Conservation (phyloP, 2,888 invertebrate genomes). For the Fragum fragum region DNA sequence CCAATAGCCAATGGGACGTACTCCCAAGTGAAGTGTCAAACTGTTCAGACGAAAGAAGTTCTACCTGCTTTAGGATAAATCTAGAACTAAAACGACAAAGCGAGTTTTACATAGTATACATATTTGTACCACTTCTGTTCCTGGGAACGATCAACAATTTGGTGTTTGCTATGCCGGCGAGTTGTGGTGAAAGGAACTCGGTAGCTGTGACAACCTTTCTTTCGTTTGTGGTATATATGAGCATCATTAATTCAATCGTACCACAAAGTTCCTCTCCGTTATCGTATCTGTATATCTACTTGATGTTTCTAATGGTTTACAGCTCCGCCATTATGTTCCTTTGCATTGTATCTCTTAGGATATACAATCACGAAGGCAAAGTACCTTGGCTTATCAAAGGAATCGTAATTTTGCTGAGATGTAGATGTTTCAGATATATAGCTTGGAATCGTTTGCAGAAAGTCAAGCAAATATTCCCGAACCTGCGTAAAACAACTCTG, state of each 20-base stretch:
- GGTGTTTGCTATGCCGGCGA: constrained; percentile 52
- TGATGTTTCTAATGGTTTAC: constrained; percentile 52
- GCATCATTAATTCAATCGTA: constrained; percentile 49
- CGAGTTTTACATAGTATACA: constrained; percentile 44
- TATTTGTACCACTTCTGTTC: constrained; percentile 52
- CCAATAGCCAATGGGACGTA: constrained; percentile 50
- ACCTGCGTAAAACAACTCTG: background rate
- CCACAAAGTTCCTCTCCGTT: constrained; percentile 58
- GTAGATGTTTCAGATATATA: background rate
- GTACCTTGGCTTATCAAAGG: background rate
- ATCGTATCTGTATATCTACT: constrained; percentile 50
- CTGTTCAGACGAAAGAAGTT: background rate
- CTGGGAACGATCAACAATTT: constrained; percentile 48
- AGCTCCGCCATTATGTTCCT: constrained; percentile 48
- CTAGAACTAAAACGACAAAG: constrained; percentile 48
- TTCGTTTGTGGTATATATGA: constrained; percentile 62
- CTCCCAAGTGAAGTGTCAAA: background rate
- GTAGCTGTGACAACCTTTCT: constrained; percentile 61
- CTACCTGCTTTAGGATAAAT: constrained; percentile 7
- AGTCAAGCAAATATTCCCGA: background rate
- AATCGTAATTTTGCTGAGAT: constrained; percentile 3
- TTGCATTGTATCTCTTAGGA: constrained; percentile 50
- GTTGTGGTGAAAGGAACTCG: constrained; percentile 54
- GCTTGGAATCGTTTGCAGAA: background rate
- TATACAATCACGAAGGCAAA: constrained; percentile 30